Evolutionary conservation across 2,113 vertebrate species (phyloP), one percentile per base, ranked within the genome.

Genomic region (Hyperopisus bebe): DNA sequence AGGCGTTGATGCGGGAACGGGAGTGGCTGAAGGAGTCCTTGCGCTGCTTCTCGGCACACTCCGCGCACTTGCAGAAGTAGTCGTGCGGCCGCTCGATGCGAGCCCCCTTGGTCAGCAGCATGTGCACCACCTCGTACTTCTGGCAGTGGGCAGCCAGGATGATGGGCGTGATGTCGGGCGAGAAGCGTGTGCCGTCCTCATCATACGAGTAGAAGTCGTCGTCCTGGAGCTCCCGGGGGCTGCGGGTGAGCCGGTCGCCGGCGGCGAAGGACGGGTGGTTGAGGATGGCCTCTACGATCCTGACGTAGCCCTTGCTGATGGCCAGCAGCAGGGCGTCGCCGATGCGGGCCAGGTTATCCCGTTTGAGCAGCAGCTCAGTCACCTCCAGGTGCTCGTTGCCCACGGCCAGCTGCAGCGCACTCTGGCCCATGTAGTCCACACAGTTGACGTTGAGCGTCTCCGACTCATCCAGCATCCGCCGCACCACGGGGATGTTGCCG

Each of bases 341-440:
- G 3, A 97, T 96, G 82, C 97, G 96, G 70, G 96, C 96, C 96
- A 97, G 94, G 94, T 97, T 96, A 89, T 97, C 96, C 88, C 95
- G 96, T 93, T 99, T 99, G 17, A 99, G 96, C 42, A 99, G 96
- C 92, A 99, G 95, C 94, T 99, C 98, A 0, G 98, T 99, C 89
- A 99, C 98, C 90, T 99, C 98, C 89, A 99, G 94, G 90, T 99
- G 98, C 91, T 99, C 98, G 0, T 99, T 99, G 4, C 97, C 98
- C 10, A 99, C 98, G 0, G 98, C 98, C 77, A 99, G 91, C 94
- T 99, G 98, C 92, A 99, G 93, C 2, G 98, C 96, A 0, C 99
- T 99, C 92, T 99, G 98, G 85, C 98, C 98, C 98, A 99, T 99
- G 92, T 99, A 99, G 95, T 99, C 98, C 1, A 99, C 98, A 0